Evolutionary conservation across 2,797 vertebrate genomes (phyloP), one percentile per base, ranked within the genome.

Genomic region (Cossypha dichroa): DNA sequence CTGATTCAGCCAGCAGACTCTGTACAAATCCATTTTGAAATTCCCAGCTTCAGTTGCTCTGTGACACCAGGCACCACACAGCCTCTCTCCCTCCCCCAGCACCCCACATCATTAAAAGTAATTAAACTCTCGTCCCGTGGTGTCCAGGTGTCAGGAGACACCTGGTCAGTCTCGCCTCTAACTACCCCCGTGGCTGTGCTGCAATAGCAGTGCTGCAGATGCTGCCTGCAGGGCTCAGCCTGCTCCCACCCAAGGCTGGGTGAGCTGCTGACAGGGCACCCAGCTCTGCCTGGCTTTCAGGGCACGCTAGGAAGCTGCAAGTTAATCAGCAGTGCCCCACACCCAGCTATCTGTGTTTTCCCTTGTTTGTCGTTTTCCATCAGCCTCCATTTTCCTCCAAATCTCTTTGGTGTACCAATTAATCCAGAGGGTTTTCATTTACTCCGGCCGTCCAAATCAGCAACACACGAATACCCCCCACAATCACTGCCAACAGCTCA

Each of bases 401-500:
- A 66, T 22, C 54, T 72, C 87, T 96, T 85, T 94, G 89, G 94
- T 75, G 78, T 38, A 68, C 62, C 92, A 93, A 90, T 95, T 96
- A 96, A 93, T 95, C 60, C 93, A 94, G 92, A 91, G 92, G 94
- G 89, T 93, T 97, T 96, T 96, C 91, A 96, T 97, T 97, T 96
- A 94, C 89, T 96, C 4, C 0, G 51, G 87, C 89, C 0, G 3
- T 68, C 85, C 79, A 78, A 96, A 85, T 46, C 92, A 94, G 94
- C 91, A 92, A 72, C 72, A 74, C 76, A 80, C 12, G 0, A 83
- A 91, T 95, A 95, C 94, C 94, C 94, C 92, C 94, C 96, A 95
- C 94, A 94, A 95, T 83, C 93, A 21, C 96, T 97, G 95, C 96
- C 94, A 96, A 96, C 96, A 96, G 95, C 95, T 96, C 96, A 17